Evolutionary conservation across 2,797 vertebrate species (phyloP).

Genomic region (Anableps anableps): DNA sequence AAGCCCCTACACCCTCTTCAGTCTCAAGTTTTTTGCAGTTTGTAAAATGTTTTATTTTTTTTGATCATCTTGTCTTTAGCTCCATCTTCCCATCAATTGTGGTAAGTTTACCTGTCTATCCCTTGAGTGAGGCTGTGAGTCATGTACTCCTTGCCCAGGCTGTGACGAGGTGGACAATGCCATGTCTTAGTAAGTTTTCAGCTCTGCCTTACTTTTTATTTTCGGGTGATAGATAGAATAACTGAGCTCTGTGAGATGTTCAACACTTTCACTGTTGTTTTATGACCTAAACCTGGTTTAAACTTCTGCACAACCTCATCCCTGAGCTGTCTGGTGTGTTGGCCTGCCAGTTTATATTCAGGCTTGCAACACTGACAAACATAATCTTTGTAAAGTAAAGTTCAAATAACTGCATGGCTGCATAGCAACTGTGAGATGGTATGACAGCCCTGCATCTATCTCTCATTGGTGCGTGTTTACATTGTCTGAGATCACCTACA

Average conservation of each 20-base stretch:
- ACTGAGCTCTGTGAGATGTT: background rate
- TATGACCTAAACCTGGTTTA: background rate
- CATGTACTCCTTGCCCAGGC: background rate
- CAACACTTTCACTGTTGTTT: background rate
- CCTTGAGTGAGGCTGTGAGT: background rate
- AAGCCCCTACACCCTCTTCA: background rate
- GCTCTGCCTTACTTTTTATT: background rate
- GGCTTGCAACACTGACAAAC: background rate
- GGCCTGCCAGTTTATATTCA: background rate
- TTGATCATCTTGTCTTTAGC: background rate
- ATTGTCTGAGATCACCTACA: background rate
- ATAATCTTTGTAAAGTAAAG: background rate
- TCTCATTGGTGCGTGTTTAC: background rate
- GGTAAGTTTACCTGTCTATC: background rate
- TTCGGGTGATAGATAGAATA: background rate
- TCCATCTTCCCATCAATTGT: background rate
- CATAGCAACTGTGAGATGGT: background rate
- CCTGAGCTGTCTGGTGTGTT: background rate
- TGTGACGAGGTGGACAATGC: no score
- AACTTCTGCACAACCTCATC: background rate
- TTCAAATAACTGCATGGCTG: background rate
- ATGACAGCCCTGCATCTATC: background rate
- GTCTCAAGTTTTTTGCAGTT: background rate
- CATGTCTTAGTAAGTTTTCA: background rate
- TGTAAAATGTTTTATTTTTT: background rate